These are phyloP conservation scores for Ceratina calcarata DNA, from an alignment of 1,140 invertebrate genomes.

Conservation along the genomic window DNA sequence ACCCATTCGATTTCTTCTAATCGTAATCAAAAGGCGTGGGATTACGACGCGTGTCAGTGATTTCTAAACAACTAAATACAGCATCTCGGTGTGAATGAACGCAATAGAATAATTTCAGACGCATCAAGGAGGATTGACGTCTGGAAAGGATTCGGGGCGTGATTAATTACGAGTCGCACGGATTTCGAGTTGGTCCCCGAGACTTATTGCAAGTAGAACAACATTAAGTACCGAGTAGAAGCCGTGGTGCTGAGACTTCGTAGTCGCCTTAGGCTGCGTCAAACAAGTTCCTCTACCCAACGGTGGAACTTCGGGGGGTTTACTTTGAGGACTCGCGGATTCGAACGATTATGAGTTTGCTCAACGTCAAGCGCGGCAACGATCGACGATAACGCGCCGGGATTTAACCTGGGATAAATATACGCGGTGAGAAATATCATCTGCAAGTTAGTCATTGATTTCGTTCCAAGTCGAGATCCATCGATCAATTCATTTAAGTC, in stretches of 20 bases:
- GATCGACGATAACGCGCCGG: conserved; percentile 40
- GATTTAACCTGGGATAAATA: conserved; percentile 1
- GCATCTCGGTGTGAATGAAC: background rate
- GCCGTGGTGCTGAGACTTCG: conserved; percentile 1
- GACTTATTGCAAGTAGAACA: conserved; percentile 43
- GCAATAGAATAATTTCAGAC: background rate
- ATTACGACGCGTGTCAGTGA: too few relatives aligned
- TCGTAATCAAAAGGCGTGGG: background rate
- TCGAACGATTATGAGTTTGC: conserved; percentile 65
- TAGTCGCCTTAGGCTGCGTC: conserved; percentile 47
- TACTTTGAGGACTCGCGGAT: conserved; percentile 50
- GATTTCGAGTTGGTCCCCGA: background rate
- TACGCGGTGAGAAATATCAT: too few relatives aligned
- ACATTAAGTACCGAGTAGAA: conserved; percentile 54
- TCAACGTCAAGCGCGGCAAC: conserved; percentile 19
- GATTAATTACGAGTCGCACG: conserved; percentile 17
- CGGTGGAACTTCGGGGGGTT: conserved; percentile 32
- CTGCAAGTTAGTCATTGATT: too few relatives aligned
- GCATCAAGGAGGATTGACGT: background rate
- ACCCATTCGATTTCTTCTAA: too few relatives aligned
- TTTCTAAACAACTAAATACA: background rate
- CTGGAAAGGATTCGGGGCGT: background rate
- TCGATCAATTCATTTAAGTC: too few relatives aligned
- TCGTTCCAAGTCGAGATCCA: too few relatives aligned
- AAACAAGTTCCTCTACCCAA: conserved; percentile 47